A percentile compares a stretch with the other conserved stretches of the same genome.
phyloP scores from a whole-genome alignment of 2,888 invertebrate species.

The Hirtodrosophila trivittata region DNA sequence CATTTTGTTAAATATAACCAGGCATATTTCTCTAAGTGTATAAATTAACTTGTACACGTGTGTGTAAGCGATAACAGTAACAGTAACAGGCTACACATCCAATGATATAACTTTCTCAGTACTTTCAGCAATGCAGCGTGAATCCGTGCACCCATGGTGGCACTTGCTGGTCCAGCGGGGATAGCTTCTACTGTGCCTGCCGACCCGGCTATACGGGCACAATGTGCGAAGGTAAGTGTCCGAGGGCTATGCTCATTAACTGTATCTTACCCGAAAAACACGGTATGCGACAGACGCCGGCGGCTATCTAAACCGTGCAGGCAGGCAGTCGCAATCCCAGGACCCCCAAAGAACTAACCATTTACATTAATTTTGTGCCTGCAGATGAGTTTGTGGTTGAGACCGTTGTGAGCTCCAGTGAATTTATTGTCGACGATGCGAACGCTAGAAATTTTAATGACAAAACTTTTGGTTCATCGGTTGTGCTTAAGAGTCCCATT shows the following conservation, averaged over 20 bases:
- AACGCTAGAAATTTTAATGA: conserved; percentile 84
- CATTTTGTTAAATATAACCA: too few species aligned
- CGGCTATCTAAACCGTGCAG: conserved; percentile 7
- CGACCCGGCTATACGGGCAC: conserved; percentile 91
- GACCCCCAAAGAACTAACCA: conserved; percentile 32
- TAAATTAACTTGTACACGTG: not conserved
- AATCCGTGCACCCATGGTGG: conserved; percentile 91
- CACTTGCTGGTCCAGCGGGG: conserved; percentile 90
- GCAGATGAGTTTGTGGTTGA: conserved; percentile 89
- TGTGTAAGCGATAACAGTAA: conserved; percentile 1
- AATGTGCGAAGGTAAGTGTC: conserved; percentile 89
- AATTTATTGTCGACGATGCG: conserved; percentile 84
- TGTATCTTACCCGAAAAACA: conserved; percentile 20
- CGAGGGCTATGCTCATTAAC: conserved; percentile 38
- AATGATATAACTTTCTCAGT: conserved; percentile 57
- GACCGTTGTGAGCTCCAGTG: conserved; percentile 86
- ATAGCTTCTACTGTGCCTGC: conserved; percentile 92
- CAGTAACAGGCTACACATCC: conserved; percentile 14
- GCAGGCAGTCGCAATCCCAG: not conserved
- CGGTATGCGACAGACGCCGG: conserved; percentile 28
- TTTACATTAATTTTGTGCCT: conserved; percentile 58
- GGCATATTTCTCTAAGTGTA: not conserved
- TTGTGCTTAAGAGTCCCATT: conserved; percentile 85
- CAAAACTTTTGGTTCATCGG: conserved; percentile 84
- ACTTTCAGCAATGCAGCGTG: conserved; percentile 88